A percentile compares a stretch with the other conserved stretches of the same genome.
Evolutionary conservation across 2,797 vertebrate genomes (phyloP).

Genomic region (Falco berigora): DNA sequence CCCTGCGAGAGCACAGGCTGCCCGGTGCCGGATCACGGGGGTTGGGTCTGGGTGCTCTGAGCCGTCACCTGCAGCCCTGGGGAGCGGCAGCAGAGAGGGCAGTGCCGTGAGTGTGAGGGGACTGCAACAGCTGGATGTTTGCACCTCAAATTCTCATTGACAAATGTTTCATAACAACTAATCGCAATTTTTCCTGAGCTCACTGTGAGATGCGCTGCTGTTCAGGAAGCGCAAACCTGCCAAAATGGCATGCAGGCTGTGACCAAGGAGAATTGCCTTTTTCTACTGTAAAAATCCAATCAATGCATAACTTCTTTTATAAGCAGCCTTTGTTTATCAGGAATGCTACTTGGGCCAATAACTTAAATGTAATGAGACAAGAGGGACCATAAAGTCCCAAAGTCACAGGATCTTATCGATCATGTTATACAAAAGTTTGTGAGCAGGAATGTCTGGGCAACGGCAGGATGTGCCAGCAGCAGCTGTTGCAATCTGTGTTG

Average conservation of each 20-base stretch:
- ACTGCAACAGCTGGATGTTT: fast-evolving
- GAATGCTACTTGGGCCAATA: neutral
- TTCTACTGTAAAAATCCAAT: neutral
- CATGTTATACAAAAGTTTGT: neutral
- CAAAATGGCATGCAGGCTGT: neutral
- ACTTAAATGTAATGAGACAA: neutral
- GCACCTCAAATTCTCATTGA: neutral
- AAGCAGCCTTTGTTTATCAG: neutral
- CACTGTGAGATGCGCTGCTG: fast-evolving
- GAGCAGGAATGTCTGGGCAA: neutral
- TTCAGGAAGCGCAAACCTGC: neutral
- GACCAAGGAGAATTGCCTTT: neutral
- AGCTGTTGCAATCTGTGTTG: neutral
- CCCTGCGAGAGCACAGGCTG: fast-evolving
- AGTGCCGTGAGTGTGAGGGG: fast-evolving
- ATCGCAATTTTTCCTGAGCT: neutral
- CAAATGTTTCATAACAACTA: fast-evolving
- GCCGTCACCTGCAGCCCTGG: fast-evolving
- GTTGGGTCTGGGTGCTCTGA: neutral
- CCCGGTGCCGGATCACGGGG: fast-evolving
- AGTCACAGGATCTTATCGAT: neutral
- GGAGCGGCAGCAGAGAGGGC: neutral
- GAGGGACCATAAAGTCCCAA: neutral
- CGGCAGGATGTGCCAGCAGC: neutral
- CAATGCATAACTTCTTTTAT: neutral